Percentiles rank a stretch among this genome's conserved stretches.
Conservation (phyloP, 2,113 vertebrate species). For the Lepus timidus region DNA sequence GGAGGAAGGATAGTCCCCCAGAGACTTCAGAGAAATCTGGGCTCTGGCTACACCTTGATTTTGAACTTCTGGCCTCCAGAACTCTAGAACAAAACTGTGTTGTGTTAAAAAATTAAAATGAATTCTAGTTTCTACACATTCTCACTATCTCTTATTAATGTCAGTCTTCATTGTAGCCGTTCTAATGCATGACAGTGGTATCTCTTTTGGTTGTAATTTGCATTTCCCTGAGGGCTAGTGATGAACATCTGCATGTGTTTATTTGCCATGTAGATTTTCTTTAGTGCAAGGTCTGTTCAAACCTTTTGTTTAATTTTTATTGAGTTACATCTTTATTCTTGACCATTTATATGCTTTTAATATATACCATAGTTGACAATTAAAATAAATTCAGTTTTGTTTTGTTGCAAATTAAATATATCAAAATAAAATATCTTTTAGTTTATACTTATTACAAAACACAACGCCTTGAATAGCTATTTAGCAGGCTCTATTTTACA, state of each 20-base stretch:
- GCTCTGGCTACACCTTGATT: background rate
- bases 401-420: background rate
- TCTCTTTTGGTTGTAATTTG: background rate
- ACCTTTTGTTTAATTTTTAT: conserved; percentile 38
- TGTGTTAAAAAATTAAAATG: background rate
- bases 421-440: conserved; percentile 24
- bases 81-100: background rate
- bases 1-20: background rate
- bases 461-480: background rate
- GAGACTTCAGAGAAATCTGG: background rate
- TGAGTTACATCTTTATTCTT: background rate
- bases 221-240: background rate
- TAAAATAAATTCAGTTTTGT: background rate
- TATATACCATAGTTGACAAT: background rate
- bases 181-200: background rate
- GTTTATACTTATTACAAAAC: background rate
- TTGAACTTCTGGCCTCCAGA: background rate
- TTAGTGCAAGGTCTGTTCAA: background rate
- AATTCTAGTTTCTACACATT: background rate
- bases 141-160: background rate
- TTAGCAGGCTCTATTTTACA: conserved; percentile 33
- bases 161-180: background rate
- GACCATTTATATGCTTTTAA: conserved; percentile 5
- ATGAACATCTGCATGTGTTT: background rate
- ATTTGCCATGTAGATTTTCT: conserved; percentile 1